A percentile compares a stretch with the other conserved stretches of the same genome.
phyloP scores from a whole-genome alignment of 2,888 invertebrate genomes.

The Hirtodrosophila confusa region DNA sequence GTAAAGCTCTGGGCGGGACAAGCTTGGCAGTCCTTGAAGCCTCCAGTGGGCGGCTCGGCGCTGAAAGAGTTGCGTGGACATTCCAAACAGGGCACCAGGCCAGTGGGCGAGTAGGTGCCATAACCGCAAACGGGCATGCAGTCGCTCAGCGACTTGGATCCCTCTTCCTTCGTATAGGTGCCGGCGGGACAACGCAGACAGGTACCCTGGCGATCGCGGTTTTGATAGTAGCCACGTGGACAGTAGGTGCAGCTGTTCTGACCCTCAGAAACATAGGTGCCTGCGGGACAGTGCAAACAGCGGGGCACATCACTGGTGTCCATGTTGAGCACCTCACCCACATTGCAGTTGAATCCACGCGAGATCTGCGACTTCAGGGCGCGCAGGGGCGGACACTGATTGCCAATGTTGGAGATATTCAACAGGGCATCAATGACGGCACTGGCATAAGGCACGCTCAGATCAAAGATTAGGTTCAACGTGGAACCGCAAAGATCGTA shows the following conservation, averaged over 20 bases:
- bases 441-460: conserved; percentile 96
- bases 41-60: conserved; percentile 93
- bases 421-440: conserved; percentile 94
- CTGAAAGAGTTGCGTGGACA: conserved; percentile 97
- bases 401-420: conserved; percentile 95
- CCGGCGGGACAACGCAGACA: conserved; percentile 96
- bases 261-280: conserved; percentile 95
- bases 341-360: conserved; percentile 96
- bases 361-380: conserved; percentile 93
- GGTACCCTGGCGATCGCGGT: conserved; percentile 94
- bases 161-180: conserved; percentile 95
- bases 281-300: conserved; percentile 98
- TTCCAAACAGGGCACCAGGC: conserved; percentile 95
- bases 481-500: conserved; percentile 98
- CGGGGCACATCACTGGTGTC: conserved; percentile 95
- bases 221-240: conserved; percentile 96
- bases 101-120: conserved; percentile 97
- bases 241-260: conserved; percentile 96
- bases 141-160: conserved; percentile 93
- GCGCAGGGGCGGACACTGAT: conserved; percentile 95
- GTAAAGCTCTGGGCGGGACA: conserved; percentile 96
- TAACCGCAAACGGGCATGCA: conserved; percentile 97
- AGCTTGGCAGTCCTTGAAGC: conserved; percentile 96
- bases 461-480: conserved; percentile 95
- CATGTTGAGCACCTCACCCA: conserved; percentile 97